Conservation (phyloP, 2,113 vertebrate genomes). For the Solea solea region DNA sequence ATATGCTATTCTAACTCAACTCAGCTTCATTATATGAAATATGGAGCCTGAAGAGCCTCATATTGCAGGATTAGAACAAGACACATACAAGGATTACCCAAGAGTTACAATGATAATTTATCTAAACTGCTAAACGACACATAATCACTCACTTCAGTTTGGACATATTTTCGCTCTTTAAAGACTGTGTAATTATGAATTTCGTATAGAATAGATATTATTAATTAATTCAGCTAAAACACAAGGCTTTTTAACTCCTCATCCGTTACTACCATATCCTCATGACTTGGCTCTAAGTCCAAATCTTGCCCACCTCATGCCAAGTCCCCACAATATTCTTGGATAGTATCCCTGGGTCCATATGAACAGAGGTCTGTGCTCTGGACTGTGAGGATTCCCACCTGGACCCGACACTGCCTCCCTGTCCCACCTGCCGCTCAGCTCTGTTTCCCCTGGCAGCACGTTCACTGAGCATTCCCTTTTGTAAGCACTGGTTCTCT, state of each 20-base stretch:
- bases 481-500: conserved; percentile 1
- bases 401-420: conserved; percentile 38
- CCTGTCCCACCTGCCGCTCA: conserved; percentile 48
- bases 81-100: too few relatives aligned
- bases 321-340: conserved; percentile 42
- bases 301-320: conserved; percentile 3
- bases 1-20: too few relatives aligned
- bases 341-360: conserved; percentile 41
- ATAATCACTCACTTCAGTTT: too few relatives aligned
- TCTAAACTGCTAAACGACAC: too few relatives aligned
- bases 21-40: too few relatives aligned
- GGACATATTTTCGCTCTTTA: too few relatives aligned
- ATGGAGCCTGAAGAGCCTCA: too few relatives aligned
- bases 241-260: background rate
- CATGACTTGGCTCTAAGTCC: background rate
- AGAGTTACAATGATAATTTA: too few relatives aligned
- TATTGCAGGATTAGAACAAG: too few relatives aligned
- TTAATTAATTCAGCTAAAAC: background rate
- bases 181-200: too few relatives aligned
- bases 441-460: conserved; percentile 33
- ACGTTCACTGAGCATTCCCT: background rate
- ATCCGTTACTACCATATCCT: conserved; percentile 10
- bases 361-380: conserved; percentile 51
- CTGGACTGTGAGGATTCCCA: conserved; percentile 44
- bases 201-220: too few relatives aligned